A percentile compares a stretch with the other conserved stretches of the same genome.
phyloP scores from a whole-genome alignment of 2,797 vertebrate species.

The Chaetophractus vellerosus region DNA sequence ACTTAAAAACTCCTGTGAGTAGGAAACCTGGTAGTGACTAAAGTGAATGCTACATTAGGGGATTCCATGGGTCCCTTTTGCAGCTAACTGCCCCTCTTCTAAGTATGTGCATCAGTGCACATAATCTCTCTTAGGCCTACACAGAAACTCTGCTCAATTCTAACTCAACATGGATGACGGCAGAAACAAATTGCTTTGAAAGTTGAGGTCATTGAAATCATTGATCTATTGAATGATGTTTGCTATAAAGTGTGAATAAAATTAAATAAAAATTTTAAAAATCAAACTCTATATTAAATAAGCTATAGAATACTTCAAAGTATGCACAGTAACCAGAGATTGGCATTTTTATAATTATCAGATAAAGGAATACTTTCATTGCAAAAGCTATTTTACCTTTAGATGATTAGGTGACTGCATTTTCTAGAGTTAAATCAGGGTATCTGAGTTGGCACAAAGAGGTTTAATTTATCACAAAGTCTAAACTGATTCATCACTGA shows the following conservation, averaged over 20 bases:
- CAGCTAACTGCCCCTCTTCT: background rate
- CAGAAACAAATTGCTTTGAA: background rate
- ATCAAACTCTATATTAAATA: background rate
- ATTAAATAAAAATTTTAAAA: slow-evolving; percentile 39
- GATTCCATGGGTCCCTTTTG: background rate
- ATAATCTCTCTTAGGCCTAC: background rate
- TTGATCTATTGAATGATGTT: background rate
- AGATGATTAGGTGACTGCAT: slow-evolving; percentile 56
- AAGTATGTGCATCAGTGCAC: background rate
- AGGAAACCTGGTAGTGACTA: background rate
- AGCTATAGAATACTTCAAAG: slow-evolving; percentile 15
- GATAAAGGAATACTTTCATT: slow-evolving; percentile 42
- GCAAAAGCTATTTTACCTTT: slow-evolving; percentile 62
- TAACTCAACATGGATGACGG: slow-evolving; percentile 18
- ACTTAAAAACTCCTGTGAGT: background rate
- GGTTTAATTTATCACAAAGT: slow-evolving; percentile 75
- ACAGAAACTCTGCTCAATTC: background rate
- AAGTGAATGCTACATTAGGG: background rate
- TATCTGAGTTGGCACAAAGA: slow-evolving; percentile 82
- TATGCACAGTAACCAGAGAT: background rate
- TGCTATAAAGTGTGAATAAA: slow-evolving; percentile 55
- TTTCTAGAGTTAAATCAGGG: slow-evolving; percentile 84
- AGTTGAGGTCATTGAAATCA: background rate
- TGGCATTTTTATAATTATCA: slow-evolving; percentile 37
- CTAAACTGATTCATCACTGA: background rate